Evolutionary conservation across 1,140 invertebrate species (phyloP).

Genomic region (Trichogramma pretiosum): DNA sequence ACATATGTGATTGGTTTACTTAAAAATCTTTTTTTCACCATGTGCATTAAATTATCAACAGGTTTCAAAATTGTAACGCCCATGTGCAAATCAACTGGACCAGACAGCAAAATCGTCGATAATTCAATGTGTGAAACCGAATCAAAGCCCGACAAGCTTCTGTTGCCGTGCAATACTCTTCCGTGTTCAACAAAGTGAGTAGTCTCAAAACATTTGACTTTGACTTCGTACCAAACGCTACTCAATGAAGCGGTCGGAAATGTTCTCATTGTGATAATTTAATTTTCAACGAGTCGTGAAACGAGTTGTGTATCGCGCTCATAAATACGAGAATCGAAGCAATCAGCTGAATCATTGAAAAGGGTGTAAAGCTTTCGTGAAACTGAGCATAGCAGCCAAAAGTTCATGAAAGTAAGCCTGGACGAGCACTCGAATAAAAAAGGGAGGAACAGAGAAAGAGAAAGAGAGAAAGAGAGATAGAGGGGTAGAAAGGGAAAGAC

Average conservation of each 20-base stretch:
- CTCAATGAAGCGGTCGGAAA: not conserved
- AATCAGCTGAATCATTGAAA: not conserved
- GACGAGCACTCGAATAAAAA: too few species aligned
- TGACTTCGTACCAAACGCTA: not conserved
- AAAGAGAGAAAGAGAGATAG: too few species aligned
- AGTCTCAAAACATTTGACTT: not conserved
- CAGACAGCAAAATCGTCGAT: constrained; percentile 65
- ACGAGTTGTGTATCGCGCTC: too few species aligned
- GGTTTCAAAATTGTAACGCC: constrained; percentile 77
- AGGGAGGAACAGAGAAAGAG: too few species aligned
- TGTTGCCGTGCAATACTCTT: constrained; percentile 75
- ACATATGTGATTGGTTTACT: not conserved
- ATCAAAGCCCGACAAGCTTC: constrained; percentile 62
- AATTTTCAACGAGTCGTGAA: not conserved
- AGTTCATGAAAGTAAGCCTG: not conserved
- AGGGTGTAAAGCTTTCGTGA: not conserved
- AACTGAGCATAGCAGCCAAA: constrained; percentile 1
- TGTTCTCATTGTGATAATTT: not conserved
- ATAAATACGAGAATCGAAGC: constrained; percentile 4
- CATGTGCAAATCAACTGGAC: constrained; percentile 65
- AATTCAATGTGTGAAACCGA: constrained; percentile 69
- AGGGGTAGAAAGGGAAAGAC: too few species aligned
- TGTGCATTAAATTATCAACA: constrained; percentile 30
- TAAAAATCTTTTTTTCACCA: not conserved
- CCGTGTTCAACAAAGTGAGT: constrained; percentile 80